Conservation (phyloP, 2,888 invertebrate genomes). For the Acanthosepion esculentum region DNA sequence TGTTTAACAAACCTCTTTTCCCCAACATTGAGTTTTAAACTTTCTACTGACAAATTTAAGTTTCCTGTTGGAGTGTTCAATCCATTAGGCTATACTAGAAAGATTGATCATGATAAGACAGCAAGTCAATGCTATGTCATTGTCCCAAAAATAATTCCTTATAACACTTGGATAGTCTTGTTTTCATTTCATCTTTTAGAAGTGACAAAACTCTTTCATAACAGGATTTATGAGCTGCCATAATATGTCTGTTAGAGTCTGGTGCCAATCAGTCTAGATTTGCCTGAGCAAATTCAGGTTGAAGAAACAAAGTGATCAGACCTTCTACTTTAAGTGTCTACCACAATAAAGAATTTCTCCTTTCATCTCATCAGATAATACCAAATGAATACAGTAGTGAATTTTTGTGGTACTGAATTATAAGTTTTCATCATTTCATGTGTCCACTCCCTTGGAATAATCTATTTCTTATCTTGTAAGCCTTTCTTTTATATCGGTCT, state of each 20-base stretch:
- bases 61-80: background rate
- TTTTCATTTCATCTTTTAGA: slow-evolving; percentile 16
- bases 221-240: background rate
- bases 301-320: background rate
- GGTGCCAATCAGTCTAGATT: background rate
- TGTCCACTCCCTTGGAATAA: background rate
- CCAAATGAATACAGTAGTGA: background rate
- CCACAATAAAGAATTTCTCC: background rate
- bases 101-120: background rate
- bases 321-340: background rate
- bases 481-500: background rate
- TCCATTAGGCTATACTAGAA: background rate
- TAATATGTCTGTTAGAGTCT: background rate
- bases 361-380: background rate
- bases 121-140: background rate
- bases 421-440: background rate
- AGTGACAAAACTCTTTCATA: slow-evolving; percentile 6
- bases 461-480: background rate
- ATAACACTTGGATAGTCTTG: background rate
- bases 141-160: background rate
- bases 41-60: background rate
- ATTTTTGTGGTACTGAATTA: background rate
- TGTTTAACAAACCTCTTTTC: background rate
- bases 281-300: background rate
- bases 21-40: background rate